These are phyloP conservation scores for Drosophila anceps DNA, from an alignment of 2,888 invertebrate species.

Conservation along the genomic window DNA sequence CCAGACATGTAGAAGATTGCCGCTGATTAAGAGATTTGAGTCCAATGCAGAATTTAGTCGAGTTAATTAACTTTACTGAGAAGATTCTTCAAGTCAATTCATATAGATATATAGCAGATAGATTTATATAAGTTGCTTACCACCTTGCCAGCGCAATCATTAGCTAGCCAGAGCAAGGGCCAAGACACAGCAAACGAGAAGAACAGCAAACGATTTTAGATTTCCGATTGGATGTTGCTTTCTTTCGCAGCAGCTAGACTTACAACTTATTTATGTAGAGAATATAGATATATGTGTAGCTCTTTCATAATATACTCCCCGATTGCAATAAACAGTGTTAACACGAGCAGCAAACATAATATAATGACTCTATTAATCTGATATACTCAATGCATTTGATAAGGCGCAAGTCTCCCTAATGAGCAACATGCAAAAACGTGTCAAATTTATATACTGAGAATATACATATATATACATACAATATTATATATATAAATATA, in stretches of 20 bases:
- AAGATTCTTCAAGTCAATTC: too few species aligned
- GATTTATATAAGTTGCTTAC: not conserved
- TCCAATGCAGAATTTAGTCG: too few species aligned
- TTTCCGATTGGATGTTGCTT: not conserved
- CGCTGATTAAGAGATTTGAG: too few species aligned
- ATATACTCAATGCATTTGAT: not conserved
- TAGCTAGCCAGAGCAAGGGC: not conserved
- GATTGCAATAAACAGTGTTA: not conserved
- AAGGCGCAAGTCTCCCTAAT: not conserved
- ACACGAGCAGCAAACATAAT: not conserved
- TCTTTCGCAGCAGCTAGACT: not conserved
- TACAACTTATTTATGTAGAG: not conserved
- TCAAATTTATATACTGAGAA: not conserved
- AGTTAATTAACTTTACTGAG: too few species aligned
- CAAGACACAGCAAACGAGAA: not conserved
- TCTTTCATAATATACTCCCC: not conserved
- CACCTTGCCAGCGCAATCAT: not conserved
- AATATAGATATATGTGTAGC: not conserved
- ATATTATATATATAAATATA: not conserved
- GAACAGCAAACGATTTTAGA: not conserved
- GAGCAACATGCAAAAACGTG: constrained; percentile 5
- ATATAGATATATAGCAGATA: too few species aligned
- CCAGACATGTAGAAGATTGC: too few species aligned
- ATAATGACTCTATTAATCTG: not conserved
- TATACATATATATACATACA: not conserved